A percentile compares a stretch with the other conserved stretches of the same genome.
phyloP scores from a whole-genome alignment of 2,113 vertebrate species.

The Aptenodytes patagonicus region DNA sequence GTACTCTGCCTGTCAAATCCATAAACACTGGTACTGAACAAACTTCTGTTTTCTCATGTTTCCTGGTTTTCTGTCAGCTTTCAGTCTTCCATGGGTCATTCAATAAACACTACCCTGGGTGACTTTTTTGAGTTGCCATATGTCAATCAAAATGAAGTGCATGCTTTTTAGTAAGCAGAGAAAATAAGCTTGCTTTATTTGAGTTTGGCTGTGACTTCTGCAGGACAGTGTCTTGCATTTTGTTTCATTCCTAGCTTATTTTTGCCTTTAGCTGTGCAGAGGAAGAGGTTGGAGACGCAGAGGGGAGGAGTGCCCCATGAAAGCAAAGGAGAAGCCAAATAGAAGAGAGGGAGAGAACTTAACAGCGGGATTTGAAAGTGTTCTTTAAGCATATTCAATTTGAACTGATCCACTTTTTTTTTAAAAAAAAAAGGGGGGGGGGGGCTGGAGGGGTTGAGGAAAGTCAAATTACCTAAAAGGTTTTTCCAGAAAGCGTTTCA shows the following conservation, averaged over 20 bases:
- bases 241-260: background rate
- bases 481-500: background rate
- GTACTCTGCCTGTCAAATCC: conserved; percentile 37
- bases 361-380: background rate
- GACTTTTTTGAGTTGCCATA: conserved; percentile 53
- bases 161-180: conserved; percentile 11
- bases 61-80: conserved; percentile 58
- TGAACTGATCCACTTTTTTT: background rate
- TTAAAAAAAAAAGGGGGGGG: background rate
- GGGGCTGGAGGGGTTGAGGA: accelerated
- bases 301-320: background rate
- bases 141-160: conserved; percentile 67
- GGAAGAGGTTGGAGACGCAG: background rate
- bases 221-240: background rate
- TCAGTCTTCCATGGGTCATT: conserved; percentile 66
- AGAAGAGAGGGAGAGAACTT: background rate
- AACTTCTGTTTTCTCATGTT: conserved; percentile 62
- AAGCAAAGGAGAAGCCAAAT: background rate
- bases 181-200: conserved; percentile 58
- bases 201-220: background rate
- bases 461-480: background rate
- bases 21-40: conserved; percentile 4
- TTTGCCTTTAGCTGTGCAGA: conserved; percentile 25
- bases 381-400: background rate
- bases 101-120: conserved; percentile 43